Base-by-base conservation (phyloP, 2,797 vertebrate species). In the Aplochiton taeniatus region DNA sequence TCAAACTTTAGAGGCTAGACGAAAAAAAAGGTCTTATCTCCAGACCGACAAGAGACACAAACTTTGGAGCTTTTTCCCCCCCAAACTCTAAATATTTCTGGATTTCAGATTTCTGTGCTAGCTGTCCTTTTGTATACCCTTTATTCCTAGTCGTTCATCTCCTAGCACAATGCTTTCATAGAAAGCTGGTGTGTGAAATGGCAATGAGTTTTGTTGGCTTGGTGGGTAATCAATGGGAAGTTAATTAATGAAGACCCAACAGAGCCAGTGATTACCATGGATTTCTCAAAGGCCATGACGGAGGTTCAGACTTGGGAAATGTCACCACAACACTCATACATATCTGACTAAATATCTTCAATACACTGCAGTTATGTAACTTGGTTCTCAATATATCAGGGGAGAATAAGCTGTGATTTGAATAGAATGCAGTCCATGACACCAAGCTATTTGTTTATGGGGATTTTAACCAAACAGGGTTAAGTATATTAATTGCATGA, bases 231-330 rank as follows among this genome's bases (percentile, higher is more conserved):
- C 90, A 90, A 92, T 92, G 79, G 73, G 78, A 90, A 89, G 89
- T 91, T 92, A 90, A 93, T 92, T 90, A 93, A 91, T 88, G 85
- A 88, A 85, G 85, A 86, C 83, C 79, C 78, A 75, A 78, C 73
- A 73, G 82, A 84, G 80, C 64, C 59, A 66, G 61, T 79, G 83
- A 80, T 73, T 72, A 76, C 73, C 87, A 91, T 91, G 76, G 90
- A 91, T 92, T 90, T 88, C 77, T 76, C 71, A 85, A 86, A 65
- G 83, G 72, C 77, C 81, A 73, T 81, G 77, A 85, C 79, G 84
- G 79, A 82, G 80, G 83, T 83, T 56, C 81, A 81, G 79, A n/a
- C 88, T 80, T 79, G 73, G 83, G 73, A 87, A 85, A 87, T 87
- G 82, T 87, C 81, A 81, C 69, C 45, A 71, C 65, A 31, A 69